phyloP scores from a whole-genome alignment of 2,888 invertebrate genomes.

The Mesorhabditis sp. region DNA sequence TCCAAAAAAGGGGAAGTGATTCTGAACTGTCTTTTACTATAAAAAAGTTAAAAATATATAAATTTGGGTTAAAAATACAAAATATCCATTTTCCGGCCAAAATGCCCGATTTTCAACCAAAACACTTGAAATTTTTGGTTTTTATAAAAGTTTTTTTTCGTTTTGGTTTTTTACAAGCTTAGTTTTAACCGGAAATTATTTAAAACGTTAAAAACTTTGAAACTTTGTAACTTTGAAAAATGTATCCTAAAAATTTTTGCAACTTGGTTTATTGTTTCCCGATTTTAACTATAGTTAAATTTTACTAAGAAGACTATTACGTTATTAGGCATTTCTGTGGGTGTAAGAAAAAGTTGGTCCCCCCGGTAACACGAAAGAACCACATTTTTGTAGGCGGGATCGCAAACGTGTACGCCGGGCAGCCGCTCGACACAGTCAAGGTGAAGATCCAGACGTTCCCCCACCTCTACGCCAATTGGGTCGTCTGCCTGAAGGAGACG shows the following conservation, averaged over 20 bases:
- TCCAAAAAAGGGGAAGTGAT: too few relatives aligned
- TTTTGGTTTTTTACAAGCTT: not conserved
- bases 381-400: slow-evolving; percentile 72
- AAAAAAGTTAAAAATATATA: too few relatives aligned
- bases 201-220: too few relatives aligned
- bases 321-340: not conserved
- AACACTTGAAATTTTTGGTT: slow-evolving; percentile 6
- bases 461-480: slow-evolving; percentile 78
- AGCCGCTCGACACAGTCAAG: slow-evolving; percentile 95
- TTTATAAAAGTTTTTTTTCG: not conserved
- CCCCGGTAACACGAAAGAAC: too few relatives aligned
- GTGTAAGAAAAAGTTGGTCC: not conserved
- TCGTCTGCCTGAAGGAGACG: slow-evolving; percentile 79
- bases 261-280: too few relatives aligned
- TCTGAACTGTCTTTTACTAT: too few relatives aligned
- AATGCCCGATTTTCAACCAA: too few relatives aligned
- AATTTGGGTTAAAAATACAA: too few relatives aligned
- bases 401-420: slow-evolving; percentile 90
- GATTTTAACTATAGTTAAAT: too few relatives aligned
- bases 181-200: slow-evolving; percentile 9
- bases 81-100: too few relatives aligned
- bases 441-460: slow-evolving; percentile 99
- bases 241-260: too few relatives aligned
- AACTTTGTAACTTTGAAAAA: too few relatives aligned
- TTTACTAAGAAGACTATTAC: not conserved